These are phyloP conservation scores for Gadopsis bispinosus DNA, from an alignment of 2,797 vertebrate species.

Conservation along the genomic window DNA sequence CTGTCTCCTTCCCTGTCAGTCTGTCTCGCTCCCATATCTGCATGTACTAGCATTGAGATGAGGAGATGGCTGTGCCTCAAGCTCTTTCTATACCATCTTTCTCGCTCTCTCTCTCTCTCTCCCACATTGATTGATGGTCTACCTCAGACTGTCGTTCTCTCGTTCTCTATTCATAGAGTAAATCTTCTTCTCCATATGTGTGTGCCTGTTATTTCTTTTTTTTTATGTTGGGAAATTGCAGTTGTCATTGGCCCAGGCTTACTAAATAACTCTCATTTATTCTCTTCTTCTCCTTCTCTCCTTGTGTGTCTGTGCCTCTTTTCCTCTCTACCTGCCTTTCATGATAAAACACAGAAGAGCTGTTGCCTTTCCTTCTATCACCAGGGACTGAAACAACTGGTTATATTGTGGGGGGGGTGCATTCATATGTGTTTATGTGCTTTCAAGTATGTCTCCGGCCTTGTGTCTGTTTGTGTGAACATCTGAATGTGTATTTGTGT, in stretches of 20 bases:
- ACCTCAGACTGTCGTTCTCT: slow-evolving; percentile 14
- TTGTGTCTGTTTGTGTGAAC: slow-evolving; percentile 31
- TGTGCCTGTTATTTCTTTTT: slow-evolving; percentile 1
- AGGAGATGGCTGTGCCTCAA: slow-evolving; percentile 62
- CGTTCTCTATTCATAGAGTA: slow-evolving; percentile 30
- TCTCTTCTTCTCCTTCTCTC: background rate
- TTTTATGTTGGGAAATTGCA: slow-evolving; percentile 36
- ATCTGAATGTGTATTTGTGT: slow-evolving; percentile 27
- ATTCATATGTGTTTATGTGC: background rate
- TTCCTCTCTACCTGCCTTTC: slow-evolving; percentile 7
- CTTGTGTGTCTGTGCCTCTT: slow-evolving; percentile 1
- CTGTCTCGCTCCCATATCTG: slow-evolving; percentile 58
- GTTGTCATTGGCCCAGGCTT: slow-evolving; percentile 11
- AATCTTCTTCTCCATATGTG: slow-evolving; percentile 12
- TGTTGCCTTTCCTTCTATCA: slow-evolving; percentile 30
- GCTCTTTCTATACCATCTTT: slow-evolving; percentile 55
- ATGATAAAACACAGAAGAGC: slow-evolving; percentile 21
- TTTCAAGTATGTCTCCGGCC: slow-evolving; percentile 26
- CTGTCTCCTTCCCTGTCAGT: slow-evolving; percentile 49
- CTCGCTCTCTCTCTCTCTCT: background rate
- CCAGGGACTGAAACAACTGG: slow-evolving; percentile 9
- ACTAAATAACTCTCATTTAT: slow-evolving; percentile 9
- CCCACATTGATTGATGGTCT: slow-evolving; percentile 29
- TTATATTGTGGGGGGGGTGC: slow-evolving; percentile 1
- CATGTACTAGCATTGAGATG: slow-evolving; percentile 54